These are phyloP conservation scores for Phyllopteryx taeniolatus DNA, from an alignment of 2,113 vertebrate species.

Conservation along the genomic window DNA sequence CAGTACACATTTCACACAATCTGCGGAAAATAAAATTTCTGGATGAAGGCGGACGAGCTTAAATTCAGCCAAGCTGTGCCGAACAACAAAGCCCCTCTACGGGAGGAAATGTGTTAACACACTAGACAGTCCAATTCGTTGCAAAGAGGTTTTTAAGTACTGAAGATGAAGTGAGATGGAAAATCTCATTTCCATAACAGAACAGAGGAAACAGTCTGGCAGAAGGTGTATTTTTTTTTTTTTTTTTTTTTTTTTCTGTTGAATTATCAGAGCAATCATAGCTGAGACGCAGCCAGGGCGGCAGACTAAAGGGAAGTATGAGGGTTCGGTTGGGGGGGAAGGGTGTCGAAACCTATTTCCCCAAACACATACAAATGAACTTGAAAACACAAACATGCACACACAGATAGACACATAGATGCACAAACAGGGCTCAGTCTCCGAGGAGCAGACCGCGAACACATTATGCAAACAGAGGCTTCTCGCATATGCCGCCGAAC, in stretches of 20 bases:
- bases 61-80: constrained; percentile 56
- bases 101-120: constrained; percentile 67
- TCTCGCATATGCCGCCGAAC: constrained; percentile 57
- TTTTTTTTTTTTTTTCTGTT: constrained; percentile 21
- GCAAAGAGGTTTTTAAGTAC: constrained; percentile 69
- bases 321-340: background rate
- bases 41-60: constrained; percentile 40
- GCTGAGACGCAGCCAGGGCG: constrained; percentile 55
- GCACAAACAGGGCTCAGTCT: constrained; percentile 68
- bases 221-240: constrained; percentile 46
- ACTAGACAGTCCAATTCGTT: constrained; percentile 58
- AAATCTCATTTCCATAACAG: constrained; percentile 75
- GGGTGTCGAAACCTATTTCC: constrained; percentile 29
- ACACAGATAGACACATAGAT: constrained; percentile 36
- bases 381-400: constrained; percentile 31
- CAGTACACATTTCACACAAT: constrained; percentile 53
- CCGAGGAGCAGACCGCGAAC: constrained; percentile 68
- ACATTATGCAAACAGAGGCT: constrained; percentile 73
- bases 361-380: constrained; percentile 66
- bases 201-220: constrained; percentile 66
- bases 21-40: constrained; percentile 55
- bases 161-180: constrained; percentile 70
- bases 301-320: constrained; percentile 39
- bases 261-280: constrained; percentile 69
- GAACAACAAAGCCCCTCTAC: constrained; percentile 62